Conservation (phyloP, 2,888 invertebrate species). For the Drosophila buzzatii region DNA sequence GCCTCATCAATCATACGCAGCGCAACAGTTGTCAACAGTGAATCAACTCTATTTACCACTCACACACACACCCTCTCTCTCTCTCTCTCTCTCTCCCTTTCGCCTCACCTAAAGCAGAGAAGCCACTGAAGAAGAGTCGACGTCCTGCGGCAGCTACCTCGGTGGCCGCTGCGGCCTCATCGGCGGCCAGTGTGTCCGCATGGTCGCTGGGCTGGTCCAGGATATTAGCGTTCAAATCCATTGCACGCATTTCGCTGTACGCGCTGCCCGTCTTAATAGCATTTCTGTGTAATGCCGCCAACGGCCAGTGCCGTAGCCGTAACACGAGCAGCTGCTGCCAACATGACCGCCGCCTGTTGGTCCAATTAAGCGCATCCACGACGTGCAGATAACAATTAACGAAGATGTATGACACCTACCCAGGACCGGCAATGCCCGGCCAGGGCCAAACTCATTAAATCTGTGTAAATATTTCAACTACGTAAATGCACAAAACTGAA, state of each 20-base stretch:
- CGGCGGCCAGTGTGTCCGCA: slow-evolving; percentile 39
- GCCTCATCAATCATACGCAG: slow-evolving; percentile 65
- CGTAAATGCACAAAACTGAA: slow-evolving; percentile 20
- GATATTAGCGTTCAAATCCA: slow-evolving; percentile 72
- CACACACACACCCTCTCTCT: not conserved
- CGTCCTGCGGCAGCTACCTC: slow-evolving; percentile 77
- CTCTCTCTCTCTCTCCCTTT: not conserved
- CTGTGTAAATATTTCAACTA: slow-evolving; percentile 69
- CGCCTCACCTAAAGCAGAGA: slow-evolving; percentile 51
- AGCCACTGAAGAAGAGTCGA: slow-evolving; percentile 76
- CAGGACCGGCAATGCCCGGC: not conserved
- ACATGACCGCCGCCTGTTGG: slow-evolving; percentile 63
- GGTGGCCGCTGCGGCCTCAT: slow-evolving; percentile 59
- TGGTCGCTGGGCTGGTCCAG: slow-evolving; percentile 61
- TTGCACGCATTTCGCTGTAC: slow-evolving; percentile 77
- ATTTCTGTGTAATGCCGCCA: slow-evolving; percentile 70
- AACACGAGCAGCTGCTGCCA: slow-evolving; percentile 33
- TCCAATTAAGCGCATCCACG: slow-evolving; percentile 65
- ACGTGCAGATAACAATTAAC: slow-evolving; percentile 81
- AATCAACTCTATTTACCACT: slow-evolving; percentile 13
- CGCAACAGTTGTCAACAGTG: slow-evolving; percentile 59
- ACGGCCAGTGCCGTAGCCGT: slow-evolving; percentile 20
- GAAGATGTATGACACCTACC: slow-evolving; percentile 54
- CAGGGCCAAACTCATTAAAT: slow-evolving; percentile 46
- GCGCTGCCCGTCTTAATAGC: slow-evolving; percentile 79